Percentiles rank a stretch among this genome's conserved stretches.
Conservation (phyloP, 2,113 vertebrate genomes). For the Dryoscopus gambensis region DNA sequence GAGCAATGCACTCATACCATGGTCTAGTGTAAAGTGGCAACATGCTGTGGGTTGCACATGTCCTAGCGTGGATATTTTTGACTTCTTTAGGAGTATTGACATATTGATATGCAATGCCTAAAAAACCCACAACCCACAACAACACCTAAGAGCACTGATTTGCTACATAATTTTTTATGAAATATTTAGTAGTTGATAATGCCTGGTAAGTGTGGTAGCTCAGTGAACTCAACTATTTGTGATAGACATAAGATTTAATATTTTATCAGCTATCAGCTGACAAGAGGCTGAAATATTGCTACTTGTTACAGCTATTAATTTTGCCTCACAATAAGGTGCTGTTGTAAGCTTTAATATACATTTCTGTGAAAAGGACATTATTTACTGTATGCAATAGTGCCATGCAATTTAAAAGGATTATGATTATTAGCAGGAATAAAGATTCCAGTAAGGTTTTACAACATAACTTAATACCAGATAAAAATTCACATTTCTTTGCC, state of each 20-base stretch:
- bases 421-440: not conserved
- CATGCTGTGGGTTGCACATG: fast-evolving
- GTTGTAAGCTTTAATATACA: not conserved
- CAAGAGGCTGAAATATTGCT: not conserved
- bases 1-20: not conserved
- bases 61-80: not conserved
- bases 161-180: not conserved
- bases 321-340: not conserved
- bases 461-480: not conserved
- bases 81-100: not conserved
- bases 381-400: not conserved
- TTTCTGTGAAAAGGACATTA: not conserved
- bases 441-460: not conserved
- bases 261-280: not conserved
- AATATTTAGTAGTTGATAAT: not conserved
- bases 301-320: not conserved
- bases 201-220: not conserved
- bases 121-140: not conserved
- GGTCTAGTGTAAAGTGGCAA: not conserved
- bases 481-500: not conserved
- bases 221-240: not conserved
- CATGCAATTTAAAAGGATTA: slow-evolving; percentile 22
- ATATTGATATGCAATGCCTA: not conserved
- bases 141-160: not conserved
- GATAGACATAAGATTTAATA: not conserved